Evolutionary conservation across 2,888 invertebrate species (phyloP).

Genomic region (Tetragonula carbonaria): DNA sequence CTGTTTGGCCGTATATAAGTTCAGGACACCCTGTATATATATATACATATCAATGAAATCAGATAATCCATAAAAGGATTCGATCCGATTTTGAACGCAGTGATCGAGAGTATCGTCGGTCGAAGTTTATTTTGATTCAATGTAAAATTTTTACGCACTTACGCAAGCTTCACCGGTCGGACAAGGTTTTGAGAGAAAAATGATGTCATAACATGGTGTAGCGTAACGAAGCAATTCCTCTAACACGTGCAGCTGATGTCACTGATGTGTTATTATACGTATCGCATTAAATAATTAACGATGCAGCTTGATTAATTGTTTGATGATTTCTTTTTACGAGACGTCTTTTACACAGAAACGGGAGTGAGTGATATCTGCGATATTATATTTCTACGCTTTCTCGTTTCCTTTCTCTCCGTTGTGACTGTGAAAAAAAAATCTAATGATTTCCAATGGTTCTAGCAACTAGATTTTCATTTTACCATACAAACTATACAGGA

Average conservation of each 20-base stretch:
- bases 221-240: conserved; percentile 40
- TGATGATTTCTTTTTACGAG: not conserved
- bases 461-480: conserved; percentile 20
- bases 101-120: not conserved
- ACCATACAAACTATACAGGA: conserved; percentile 5
- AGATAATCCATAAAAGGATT: not conserved
- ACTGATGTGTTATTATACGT: not conserved
- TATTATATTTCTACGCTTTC: conserved; percentile 54
- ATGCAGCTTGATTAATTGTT: not conserved
- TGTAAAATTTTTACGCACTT: conserved; percentile 64
- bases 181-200: conserved; percentile 63
- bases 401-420: conserved; percentile 47
- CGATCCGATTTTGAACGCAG: not conserved
- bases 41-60: too few species aligned
- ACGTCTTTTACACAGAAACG: not conserved
- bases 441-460: conserved; percentile 25
- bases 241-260: conserved; percentile 51
- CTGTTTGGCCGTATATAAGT: too few species aligned
- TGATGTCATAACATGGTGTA: conserved; percentile 58
- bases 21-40: too few species aligned
- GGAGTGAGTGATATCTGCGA: not conserved
- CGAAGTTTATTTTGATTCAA: conserved; percentile 3
- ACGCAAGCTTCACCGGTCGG: conserved; percentile 66
- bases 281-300: not conserved
- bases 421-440: conserved; percentile 18